Evolutionary conservation across 2,113 vertebrate genomes (phyloP), one percentile per base, ranked within the genome.

Genomic region (Propithecus coquereli): DNA sequence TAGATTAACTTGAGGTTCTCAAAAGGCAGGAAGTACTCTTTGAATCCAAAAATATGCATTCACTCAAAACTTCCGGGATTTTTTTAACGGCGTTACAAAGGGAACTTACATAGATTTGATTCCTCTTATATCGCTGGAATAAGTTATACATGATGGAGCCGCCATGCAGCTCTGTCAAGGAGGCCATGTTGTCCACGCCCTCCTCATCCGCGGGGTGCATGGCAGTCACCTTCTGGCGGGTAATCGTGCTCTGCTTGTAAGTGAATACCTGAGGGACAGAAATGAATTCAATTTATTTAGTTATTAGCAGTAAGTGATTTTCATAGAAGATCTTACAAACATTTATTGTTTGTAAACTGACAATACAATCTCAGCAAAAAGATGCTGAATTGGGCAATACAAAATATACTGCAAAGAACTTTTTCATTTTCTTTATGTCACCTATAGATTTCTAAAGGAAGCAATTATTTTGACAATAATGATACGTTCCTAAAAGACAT

Each of bases 141-240:
- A 99, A 98, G 98, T 99, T 99, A 98, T 99, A 98, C 99, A 99
- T 99, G 98, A 99, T 99, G 97, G 99, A 99, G 1, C 99, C 99
- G 10, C 99, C 99, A 0, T 99, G 99, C 4, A 99, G 99, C 96
- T 99, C 99, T 17, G 99, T 92, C 5, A 99, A 98, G 0, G 98
- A 82, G 32, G 99, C 99, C 99, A 99, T 99, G 98, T 99, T 99
- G 96, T 99, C 99, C 97, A 99, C 99, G 0, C 99, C 99, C 32
- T 97, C 94, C 59, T 97, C 14, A 22, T 99, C 99, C 93, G 97
- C 98, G 80, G 97, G 98, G 97, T 99, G 99, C 99, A 99, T 99
- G 25, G 98, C 97, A 0, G 98, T 99, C 91, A 99, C 99, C 98
- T 99, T 99, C 98, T 99, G 99, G 54, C 99, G 98, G 37, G 98